A percentile compares a stretch with the other conserved stretches of the same genome.
Evolutionary conservation across 2,113 vertebrate genomes (phyloP).

Genomic region (Plecotus auritus): DNA sequence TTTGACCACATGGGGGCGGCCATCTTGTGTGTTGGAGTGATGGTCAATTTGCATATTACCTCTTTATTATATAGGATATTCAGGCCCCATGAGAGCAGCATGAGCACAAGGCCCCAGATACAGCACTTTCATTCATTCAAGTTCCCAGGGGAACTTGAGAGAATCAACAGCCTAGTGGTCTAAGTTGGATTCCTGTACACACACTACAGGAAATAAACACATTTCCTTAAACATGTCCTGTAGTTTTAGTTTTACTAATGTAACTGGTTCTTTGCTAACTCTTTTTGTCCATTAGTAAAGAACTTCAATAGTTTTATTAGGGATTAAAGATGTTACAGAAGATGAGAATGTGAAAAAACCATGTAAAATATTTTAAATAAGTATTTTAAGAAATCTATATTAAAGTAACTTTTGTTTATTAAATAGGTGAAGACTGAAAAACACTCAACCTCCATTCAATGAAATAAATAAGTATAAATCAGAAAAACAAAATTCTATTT

Average conservation of each 20-base stretch:
- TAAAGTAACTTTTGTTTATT: not conserved
- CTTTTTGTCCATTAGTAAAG: not conserved
- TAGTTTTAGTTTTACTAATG: not conserved
- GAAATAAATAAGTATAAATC: not conserved
- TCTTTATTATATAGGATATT: too few relatives aligned
- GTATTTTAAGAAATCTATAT: not conserved
- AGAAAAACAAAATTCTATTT: not conserved
- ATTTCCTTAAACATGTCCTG: not conserved
- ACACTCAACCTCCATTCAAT: not conserved
- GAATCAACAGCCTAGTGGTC: not conserved
- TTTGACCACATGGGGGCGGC: too few relatives aligned
- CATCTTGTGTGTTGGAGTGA: too few relatives aligned
- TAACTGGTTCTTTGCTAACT: not conserved
- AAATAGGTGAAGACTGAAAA: not conserved
- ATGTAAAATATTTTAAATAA: not conserved
- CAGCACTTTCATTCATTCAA: not conserved
- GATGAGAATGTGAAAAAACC: not conserved
- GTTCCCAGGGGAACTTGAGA: not conserved
- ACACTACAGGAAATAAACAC: not conserved
- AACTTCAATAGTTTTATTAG: not conserved
- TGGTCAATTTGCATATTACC: too few relatives aligned
- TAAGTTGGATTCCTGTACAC: not conserved
- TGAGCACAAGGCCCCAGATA: fast-evolving
- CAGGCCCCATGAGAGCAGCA: not conserved
- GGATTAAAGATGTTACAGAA: not conserved